Evolutionary conservation across 2,888 invertebrate species (phyloP), one percentile per base, ranked within the genome.

Genomic region (Drosophila diplacantha): DNA sequence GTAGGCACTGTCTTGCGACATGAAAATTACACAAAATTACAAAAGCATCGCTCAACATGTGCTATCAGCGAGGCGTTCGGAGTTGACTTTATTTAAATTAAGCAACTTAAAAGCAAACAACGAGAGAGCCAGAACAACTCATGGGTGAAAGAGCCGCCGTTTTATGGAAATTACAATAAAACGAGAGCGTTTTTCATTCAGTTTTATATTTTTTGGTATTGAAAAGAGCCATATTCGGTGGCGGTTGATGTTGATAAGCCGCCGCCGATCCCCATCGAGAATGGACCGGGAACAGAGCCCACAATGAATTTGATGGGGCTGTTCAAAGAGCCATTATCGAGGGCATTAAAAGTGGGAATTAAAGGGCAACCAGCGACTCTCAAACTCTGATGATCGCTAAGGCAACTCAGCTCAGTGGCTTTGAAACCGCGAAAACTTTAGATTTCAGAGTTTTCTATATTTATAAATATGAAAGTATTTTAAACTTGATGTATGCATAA

Each of bases 151-250:
- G 31, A 20, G 71, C 67, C 43, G 61, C 58, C 55, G 73, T 75
- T 75, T 74, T 80, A 82, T 80, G 82, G 75, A 82, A 80, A 80
- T 80, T 68, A 68, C 65, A 66, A 61, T 68, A 53, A 75, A 82
- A 79, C 63, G 51, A 52, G 51, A 66, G 26, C 31, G 44, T 18
- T 55, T 46, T 57, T 52, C 50, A 57, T 49, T 55, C 47, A 47
- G 39, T 12, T 20, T 57, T 38, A 22, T 38, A 22, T 29, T 11
- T 51, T 47, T 73, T 59, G 60, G 60, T 61, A 67, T 68, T 62
- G 53, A 50, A 44, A 44, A 64, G 12, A 44, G 43, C 24, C 58
- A 44, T 56, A 34, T 58, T 37, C 58, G 43, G 58, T 56, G 58
- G 61, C 37, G 55, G 62, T 67, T 78, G 78, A 78, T 78, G 62